Evolutionary conservation across 2,113 vertebrate species (phyloP).

Genomic region (Leucosticte australis): DNA sequence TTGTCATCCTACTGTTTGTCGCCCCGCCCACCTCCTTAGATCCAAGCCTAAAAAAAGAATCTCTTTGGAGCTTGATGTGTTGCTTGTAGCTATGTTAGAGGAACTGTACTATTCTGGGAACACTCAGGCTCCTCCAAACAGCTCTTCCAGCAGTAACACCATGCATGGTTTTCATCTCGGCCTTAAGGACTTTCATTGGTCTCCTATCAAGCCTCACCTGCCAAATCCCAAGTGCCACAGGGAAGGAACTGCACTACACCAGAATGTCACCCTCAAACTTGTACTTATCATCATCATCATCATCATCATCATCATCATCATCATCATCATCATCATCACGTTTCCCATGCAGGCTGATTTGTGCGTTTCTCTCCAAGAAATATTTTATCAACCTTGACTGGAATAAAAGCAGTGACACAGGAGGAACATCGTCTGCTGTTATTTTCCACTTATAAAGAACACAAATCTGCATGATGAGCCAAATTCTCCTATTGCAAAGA

Average conservation of each 20-base stretch:
- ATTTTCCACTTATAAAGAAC: background rate
- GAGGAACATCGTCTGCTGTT: background rate
- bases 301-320: background rate
- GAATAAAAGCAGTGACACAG: background rate
- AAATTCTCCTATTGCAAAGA: background rate
- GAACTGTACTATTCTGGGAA: background rate
- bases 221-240: background rate
- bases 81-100: background rate
- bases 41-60: background rate
- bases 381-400: background rate
- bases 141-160: background rate
- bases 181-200: background rate
- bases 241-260: background rate
- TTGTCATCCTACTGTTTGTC: background rate
- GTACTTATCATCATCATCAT: rapidly evolving
- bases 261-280: background rate
- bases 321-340: background rate
- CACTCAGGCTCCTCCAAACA: background rate
- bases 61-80: background rate
- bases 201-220: background rate
- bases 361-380: background rate
- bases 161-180: background rate
- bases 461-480: background rate
- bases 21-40: background rate
- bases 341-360: background rate